Evolutionary conservation across 2,797 vertebrate genomes (phyloP).

Genomic region (Tiaroga cobitis): DNA sequence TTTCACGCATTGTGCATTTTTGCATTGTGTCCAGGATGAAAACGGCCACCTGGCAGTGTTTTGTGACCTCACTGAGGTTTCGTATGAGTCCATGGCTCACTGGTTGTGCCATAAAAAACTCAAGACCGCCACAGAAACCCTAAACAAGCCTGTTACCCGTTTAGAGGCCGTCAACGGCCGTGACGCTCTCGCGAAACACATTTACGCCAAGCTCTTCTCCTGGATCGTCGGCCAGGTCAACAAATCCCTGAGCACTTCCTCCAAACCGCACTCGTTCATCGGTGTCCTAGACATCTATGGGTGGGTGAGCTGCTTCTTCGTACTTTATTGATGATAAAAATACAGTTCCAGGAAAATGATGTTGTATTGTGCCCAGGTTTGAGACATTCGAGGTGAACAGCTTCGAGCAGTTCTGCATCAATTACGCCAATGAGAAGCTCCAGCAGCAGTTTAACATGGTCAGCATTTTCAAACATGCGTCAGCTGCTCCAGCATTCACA

Average conservation of each 20-base stretch:
- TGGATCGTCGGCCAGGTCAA: constrained; percentile 93
- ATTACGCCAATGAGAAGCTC: constrained; percentile 98
- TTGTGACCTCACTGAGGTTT: constrained; percentile 91
- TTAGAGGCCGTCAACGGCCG: constrained; percentile 87
- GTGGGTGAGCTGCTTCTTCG: constrained; percentile 71
- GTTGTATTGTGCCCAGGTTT: constrained; percentile 79
- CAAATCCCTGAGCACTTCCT: constrained; percentile 82
- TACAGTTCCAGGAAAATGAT: background rate
- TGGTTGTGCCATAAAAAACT: constrained; percentile 96
- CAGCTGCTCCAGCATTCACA: background rate
- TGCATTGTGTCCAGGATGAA: constrained; percentile 79
- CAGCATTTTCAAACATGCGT: constrained; percentile 58
- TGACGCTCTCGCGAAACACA: constrained; percentile 93
- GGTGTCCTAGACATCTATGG: constrained; percentile 98
- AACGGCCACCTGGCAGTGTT: constrained; percentile 86
- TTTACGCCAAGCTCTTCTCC: constrained; percentile 91
- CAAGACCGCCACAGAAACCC: constrained; percentile 88
- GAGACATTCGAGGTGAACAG: constrained; percentile 98
- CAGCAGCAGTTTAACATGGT: constrained; percentile 99
- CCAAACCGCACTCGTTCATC: constrained; percentile 91
- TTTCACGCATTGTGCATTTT: background rate
- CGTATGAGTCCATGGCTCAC: constrained; percentile 90
- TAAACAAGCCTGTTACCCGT: constrained; percentile 88
- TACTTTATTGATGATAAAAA: background rate
- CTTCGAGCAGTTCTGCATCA: constrained; percentile 99